These are phyloP conservation scores for Mimas tiliae DNA, from an alignment of 2,888 invertebrate species.

Conservation along the genomic window DNA sequence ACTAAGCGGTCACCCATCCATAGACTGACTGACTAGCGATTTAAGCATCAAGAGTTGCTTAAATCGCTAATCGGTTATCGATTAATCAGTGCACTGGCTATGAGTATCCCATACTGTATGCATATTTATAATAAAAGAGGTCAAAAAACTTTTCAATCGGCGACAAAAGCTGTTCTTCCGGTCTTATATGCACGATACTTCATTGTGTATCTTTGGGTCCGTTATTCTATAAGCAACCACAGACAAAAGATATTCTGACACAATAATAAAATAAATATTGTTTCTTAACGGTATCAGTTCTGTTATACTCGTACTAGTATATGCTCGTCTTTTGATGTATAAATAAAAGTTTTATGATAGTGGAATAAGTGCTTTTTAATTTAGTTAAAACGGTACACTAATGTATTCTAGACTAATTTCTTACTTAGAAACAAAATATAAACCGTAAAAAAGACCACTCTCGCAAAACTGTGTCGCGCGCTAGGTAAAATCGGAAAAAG, in stretches of 20 bases:
- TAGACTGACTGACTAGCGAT: too few species aligned
- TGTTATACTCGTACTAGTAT: neutral
- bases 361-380: neutral
- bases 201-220: conserved; percentile 40
- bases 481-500: too few species aligned
- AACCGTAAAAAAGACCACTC: too few species aligned
- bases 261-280: conserved; percentile 36
- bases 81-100: too few species aligned
- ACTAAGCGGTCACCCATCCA: too few species aligned
- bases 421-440: too few species aligned
- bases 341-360: neutral
- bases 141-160: conserved; percentile 52
- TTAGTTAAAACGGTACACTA: neutral
- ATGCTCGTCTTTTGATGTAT: neutral
- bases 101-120: conserved; percentile 28
- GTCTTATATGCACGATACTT: conserved; percentile 42
- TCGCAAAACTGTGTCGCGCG: too few species aligned
- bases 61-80: too few species aligned
- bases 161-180: conserved; percentile 47
- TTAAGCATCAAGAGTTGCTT: too few species aligned
- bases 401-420: neutral
- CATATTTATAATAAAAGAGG: conserved; percentile 38
- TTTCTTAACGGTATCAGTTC: conserved; percentile 34
- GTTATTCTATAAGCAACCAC: conserved; percentile 39
- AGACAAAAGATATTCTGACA: conserved; percentile 33